phyloP scores from a whole-genome alignment of 2,797 vertebrate species.

The Ibycter americanus region DNA sequence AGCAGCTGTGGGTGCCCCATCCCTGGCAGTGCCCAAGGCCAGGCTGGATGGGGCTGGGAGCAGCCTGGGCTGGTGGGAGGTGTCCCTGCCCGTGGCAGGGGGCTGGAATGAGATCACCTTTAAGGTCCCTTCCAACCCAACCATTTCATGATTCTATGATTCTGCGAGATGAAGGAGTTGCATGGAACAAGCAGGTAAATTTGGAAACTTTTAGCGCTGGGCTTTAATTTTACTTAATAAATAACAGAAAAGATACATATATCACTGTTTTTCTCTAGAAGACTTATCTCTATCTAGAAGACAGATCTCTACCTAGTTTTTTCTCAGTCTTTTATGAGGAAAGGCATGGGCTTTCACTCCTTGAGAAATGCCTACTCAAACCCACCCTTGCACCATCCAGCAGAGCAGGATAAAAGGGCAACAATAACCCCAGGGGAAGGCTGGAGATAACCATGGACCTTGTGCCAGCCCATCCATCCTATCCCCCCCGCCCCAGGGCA shows the following conservation, averaged over 20 bases:
- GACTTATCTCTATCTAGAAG: too few relatives aligned
- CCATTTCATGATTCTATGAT: too few relatives aligned
- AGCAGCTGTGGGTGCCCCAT: too few relatives aligned
- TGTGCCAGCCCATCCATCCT: not conserved
- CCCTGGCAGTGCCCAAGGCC: too few relatives aligned
- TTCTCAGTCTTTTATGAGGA: not conserved
- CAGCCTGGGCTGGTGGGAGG: too few relatives aligned
- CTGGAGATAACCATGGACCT: not conserved
- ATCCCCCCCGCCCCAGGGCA: fast-evolving
- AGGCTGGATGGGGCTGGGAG: too few relatives aligned
- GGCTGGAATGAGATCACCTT: too few relatives aligned
- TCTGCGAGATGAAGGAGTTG: not conserved
- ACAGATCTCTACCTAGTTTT: not conserved
- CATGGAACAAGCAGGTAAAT: not conserved
- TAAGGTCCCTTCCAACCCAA: too few relatives aligned
- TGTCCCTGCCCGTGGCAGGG: too few relatives aligned
- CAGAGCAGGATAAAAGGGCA: not conserved
- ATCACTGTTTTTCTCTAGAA: not conserved
- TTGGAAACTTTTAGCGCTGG: not conserved
- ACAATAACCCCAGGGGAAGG: not conserved
- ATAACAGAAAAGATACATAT: not conserved
- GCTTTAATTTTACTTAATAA: not conserved
- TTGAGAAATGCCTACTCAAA: not conserved
- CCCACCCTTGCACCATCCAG: not conserved
- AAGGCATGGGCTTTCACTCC: not conserved